A percentile compares a stretch with the other conserved stretches of the same genome.
These are phyloP conservation scores for Fabriciana adippe DNA, from an alignment of 2,888 invertebrate species.

Conservation along the genomic window DNA sequence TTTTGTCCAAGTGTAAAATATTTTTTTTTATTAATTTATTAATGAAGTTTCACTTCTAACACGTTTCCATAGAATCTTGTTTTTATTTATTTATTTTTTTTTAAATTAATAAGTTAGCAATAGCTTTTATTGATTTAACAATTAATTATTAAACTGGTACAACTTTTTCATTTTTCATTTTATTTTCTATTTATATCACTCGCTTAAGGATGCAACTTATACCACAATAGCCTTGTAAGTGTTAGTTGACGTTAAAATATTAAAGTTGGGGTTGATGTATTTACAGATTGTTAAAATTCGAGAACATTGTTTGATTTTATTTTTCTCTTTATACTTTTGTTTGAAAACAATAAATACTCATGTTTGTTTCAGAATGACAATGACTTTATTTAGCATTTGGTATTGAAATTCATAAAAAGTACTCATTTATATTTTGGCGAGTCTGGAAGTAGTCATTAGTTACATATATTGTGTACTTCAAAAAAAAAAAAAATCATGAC, in stretches of 20 bases:
- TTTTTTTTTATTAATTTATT: too few relatives aligned
- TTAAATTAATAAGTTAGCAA: too few relatives aligned
- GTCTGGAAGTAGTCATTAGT: background rate
- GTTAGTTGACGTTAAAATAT: slow-evolving; percentile 67
- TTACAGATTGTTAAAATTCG: slow-evolving; percentile 60
- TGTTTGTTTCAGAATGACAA: slow-evolving; percentile 44
- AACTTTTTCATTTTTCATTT: too few relatives aligned
- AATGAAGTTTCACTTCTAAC: too few relatives aligned
- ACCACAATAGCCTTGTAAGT: slow-evolving; percentile 24
- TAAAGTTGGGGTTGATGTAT: slow-evolving; percentile 61
- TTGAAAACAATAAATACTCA: slow-evolving; percentile 54
- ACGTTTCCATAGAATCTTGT: too few relatives aligned
- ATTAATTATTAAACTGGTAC: too few relatives aligned
- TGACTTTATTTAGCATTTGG: slow-evolving; percentile 39
- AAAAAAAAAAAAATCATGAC: slow-evolving; percentile 1
- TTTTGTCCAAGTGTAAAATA: too few relatives aligned
- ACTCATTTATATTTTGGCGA: slow-evolving; percentile 15
- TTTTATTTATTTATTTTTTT: too few relatives aligned
- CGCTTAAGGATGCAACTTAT: slow-evolving; percentile 11
- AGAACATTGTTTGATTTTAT: slow-evolving; percentile 58
- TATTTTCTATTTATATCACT: too few relatives aligned
- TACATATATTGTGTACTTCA: slow-evolving; percentile 8
- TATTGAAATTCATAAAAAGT: slow-evolving; percentile 16
- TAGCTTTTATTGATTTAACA: too few relatives aligned
- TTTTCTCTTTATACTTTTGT: slow-evolving; percentile 47